Percentiles rank a stretch among this genome's conserved stretches.
These are phyloP conservation scores for Taphrorychus bicolor DNA, from an alignment of 2,888 invertebrate genomes.

Conservation along the genomic window DNA sequence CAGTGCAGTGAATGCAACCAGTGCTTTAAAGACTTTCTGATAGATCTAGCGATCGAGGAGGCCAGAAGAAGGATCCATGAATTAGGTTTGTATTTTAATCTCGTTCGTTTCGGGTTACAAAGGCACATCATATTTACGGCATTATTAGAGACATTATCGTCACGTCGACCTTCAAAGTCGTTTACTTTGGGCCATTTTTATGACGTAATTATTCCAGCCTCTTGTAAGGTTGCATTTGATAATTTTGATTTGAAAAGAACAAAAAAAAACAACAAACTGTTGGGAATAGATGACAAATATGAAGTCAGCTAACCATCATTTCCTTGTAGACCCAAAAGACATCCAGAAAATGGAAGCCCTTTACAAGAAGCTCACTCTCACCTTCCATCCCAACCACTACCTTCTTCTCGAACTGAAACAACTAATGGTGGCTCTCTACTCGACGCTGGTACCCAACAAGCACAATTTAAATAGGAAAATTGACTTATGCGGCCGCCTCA, in stretches of 20 bases:
- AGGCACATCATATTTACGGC: neutral
- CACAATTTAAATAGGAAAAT: slow-evolving; percentile 68
- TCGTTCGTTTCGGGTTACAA: neutral
- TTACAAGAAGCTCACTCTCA: slow-evolving; percentile 62
- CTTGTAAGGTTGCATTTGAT: neutral
- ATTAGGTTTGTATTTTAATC: slow-evolving; percentile 46
- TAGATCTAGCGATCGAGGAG: slow-evolving; percentile 58
- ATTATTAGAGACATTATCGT: too few relatives aligned
- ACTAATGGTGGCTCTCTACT: slow-evolving; percentile 66
- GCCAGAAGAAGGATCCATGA: slow-evolving; percentile 60
- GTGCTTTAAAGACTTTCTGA: slow-evolving; percentile 57
- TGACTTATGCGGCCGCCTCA: slow-evolving; percentile 69
- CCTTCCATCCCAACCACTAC: slow-evolving; percentile 73
- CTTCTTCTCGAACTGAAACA: slow-evolving; percentile 74
- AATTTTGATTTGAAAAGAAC: too few relatives aligned
- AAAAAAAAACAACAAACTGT: too few relatives aligned
- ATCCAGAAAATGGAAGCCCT: slow-evolving; percentile 59
- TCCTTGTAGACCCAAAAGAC: slow-evolving; percentile 60
- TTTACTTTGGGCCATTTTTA: too few relatives aligned
- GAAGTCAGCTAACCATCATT: neutral
- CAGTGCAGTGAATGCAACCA: slow-evolving; percentile 63
- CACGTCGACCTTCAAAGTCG: too few relatives aligned
- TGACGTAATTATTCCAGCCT: too few relatives aligned
- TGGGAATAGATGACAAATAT: too few relatives aligned
- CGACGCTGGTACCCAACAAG: slow-evolving; percentile 47